Percentiles rank a stretch among this genome's conserved stretches.
Evolutionary conservation across 2,797 vertebrate species (phyloP).

Genomic region (Remorina albescens): DNA sequence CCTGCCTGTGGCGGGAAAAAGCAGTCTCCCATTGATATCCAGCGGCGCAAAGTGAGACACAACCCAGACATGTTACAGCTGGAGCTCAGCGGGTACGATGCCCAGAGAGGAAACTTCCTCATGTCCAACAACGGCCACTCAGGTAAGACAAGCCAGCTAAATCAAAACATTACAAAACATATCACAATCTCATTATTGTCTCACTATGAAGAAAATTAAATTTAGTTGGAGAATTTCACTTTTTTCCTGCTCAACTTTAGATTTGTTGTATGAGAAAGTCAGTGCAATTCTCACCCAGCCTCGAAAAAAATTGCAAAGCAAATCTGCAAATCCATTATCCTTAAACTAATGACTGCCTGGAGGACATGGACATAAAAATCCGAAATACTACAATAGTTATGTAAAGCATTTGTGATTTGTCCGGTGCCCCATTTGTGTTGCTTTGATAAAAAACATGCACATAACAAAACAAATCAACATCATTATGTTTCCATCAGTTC

Average conservation of each 20-base stretch:
- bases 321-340: too few species aligned
- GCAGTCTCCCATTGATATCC: slow-evolving; percentile 93
- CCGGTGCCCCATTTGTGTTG: too few species aligned
- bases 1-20: slow-evolving; percentile 82
- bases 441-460: not conserved
- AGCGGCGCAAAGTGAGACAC: slow-evolving; percentile 82
- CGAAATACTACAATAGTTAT: too few species aligned
- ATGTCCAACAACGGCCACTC: slow-evolving; percentile 94
- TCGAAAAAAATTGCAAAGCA: too few species aligned
- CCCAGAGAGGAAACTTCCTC: slow-evolving; percentile 73
- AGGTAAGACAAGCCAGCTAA: slow-evolving; percentile 76
- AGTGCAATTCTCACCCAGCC: too few species aligned
- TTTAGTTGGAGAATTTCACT: not conserved
- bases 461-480: slow-evolving; percentile 3
- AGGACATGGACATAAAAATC: too few species aligned
- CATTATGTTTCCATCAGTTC: slow-evolving; percentile 80
- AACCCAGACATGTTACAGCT: slow-evolving; percentile 82
- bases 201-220: not conserved
- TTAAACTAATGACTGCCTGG: too few species aligned
- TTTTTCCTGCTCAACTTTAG: too few species aligned
- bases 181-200: not conserved
- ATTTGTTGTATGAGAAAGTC: too few species aligned
- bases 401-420: not conserved
- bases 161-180: accelerated
- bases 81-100: slow-evolving; percentile 85